Evolutionary conservation across 2,113 vertebrate genomes (phyloP).

Genomic region (Amazona guildingii): DNA sequence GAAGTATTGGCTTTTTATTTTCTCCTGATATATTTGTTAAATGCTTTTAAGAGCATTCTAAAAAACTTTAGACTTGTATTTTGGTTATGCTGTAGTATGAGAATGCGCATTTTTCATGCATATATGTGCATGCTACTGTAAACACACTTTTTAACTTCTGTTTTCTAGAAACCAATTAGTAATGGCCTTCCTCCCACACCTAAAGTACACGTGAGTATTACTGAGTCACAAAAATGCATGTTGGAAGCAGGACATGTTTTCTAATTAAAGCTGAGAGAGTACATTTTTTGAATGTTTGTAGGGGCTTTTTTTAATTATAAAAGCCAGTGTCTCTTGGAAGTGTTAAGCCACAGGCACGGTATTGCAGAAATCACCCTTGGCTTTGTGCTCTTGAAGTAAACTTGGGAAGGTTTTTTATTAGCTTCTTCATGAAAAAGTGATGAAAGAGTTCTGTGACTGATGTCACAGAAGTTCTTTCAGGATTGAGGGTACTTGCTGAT

Average conservation of each 20-base stretch:
- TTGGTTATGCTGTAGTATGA: background rate
- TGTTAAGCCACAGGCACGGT: background rate
- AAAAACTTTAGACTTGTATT: background rate
- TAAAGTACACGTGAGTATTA: conserved; percentile 95
- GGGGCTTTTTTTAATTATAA: background rate
- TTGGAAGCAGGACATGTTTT: background rate
- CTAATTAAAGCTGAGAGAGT: background rate
- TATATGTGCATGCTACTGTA: background rate
- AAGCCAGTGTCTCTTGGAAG: background rate
- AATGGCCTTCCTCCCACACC: conserved; percentile 97
- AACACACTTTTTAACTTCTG: background rate
- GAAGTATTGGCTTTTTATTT: background rate
- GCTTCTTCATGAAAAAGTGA: background rate
- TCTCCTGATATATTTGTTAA: background rate
- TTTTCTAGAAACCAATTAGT: conserved; percentile 90
- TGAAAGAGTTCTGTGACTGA: background rate
- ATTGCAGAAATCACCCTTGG: background rate
- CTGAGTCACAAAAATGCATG: background rate
- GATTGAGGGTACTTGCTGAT: background rate
- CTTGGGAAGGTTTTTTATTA: background rate
- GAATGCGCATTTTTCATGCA: background rate
- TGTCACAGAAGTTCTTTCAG: background rate
- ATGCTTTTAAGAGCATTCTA: background rate
- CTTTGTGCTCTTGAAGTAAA: background rate
- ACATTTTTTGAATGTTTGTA: background rate